These are phyloP conservation scores for Centruroides sculpturatus DNA, from an alignment of 1,140 invertebrate species.

Conservation along the genomic window DNA sequence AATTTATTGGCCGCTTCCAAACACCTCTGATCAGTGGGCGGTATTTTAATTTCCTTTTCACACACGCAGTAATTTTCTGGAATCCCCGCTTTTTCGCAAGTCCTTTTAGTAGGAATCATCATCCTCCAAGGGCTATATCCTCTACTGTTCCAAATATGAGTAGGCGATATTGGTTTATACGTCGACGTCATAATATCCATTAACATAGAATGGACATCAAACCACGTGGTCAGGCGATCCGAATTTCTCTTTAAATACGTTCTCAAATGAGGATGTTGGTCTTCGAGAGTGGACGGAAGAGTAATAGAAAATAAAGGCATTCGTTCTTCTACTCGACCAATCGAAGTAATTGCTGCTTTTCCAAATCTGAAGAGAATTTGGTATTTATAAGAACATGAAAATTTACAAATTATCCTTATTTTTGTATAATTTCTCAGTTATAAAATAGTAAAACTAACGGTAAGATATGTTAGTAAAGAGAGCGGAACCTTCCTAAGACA, in stretches of 20 bases:
- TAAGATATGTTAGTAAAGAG: no score
- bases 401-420: no score
- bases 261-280: constrained; percentile 44
- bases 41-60: neutral
- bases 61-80: constrained; percentile 33
- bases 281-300: constrained; percentile 52
- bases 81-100: constrained; percentile 28
- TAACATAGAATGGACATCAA: constrained; percentile 61
- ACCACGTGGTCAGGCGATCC: constrained; percentile 58
- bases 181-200: constrained; percentile 40
- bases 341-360: constrained; percentile 1
- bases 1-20: no score
- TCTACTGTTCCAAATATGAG: constrained; percentile 13
- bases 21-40: no score
- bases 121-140: constrained; percentile 46
- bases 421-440: no score
- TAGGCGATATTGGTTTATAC: constrained; percentile 26
- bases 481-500: no score
- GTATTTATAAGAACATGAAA: no score
- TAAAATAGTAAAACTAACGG: no score
- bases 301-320: constrained; percentile 67
- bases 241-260: constrained; percentile 28
- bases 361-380: no score
- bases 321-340: constrained; percentile 62
- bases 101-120: constrained; percentile 39